phyloP scores from a whole-genome alignment of 2,797 vertebrate genomes.

The Sebastes alutus region DNA sequence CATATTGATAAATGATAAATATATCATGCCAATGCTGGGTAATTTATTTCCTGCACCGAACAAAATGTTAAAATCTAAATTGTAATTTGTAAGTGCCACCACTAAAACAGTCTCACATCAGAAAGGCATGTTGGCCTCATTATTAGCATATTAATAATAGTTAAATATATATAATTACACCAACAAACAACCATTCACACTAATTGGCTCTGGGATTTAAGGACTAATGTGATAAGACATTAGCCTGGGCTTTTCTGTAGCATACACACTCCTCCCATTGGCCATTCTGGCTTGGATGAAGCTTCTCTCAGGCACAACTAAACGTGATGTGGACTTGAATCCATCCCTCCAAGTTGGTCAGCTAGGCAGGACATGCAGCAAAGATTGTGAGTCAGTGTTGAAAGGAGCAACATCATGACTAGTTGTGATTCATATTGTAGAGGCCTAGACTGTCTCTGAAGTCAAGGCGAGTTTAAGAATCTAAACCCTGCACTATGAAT shows the following conservation, averaged over 20 bases:
- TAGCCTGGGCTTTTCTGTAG: background rate
- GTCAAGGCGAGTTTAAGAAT: background rate
- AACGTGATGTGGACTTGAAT: background rate
- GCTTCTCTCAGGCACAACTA: background rate
- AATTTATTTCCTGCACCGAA: background rate
- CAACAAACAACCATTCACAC: background rate
- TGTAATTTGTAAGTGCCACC: background rate
- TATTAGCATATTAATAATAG: background rate
- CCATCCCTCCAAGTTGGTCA: slow-evolving; percentile 1
- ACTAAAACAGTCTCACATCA: background rate
- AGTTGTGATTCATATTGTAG: background rate
- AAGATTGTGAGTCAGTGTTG: background rate
- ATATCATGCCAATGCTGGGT: background rate
- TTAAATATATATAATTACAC: background rate
- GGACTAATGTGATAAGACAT: slow-evolving; percentile 23
- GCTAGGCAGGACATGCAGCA: background rate
- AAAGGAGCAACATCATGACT: background rate
- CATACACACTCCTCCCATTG: background rate
- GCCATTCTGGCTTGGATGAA: background rate
- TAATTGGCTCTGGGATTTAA: slow-evolving; percentile 28
- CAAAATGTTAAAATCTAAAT: background rate
- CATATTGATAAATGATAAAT: background rate
- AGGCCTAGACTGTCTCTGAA: background rate
- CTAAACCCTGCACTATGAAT: background rate
- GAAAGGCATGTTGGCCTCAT: background rate